Base-by-base conservation (phyloP, 2,888 invertebrate genomes). In the Strigamia transsilvanica region DNA sequence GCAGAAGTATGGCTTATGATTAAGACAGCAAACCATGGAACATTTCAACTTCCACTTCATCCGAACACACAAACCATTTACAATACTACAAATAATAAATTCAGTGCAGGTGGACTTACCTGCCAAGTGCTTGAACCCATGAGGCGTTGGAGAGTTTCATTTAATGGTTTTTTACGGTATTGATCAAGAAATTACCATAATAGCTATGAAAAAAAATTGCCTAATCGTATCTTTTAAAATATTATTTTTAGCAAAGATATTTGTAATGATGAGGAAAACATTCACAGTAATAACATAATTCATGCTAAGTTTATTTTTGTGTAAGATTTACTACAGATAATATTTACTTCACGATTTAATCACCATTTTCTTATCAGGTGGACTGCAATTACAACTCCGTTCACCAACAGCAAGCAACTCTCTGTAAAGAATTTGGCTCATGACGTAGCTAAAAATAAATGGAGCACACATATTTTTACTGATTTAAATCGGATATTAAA, bases 131-230 rank as follows among this genome's bases (percentile, higher is more conserved):
- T 93, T 73, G 91, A 93, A 85, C 90, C 92, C 0, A 90, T 91
- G 86, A 87, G 87, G 83, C 89, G 90, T 82, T 90, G 93, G 89
- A 90, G 93, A 85, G 89, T 94, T 21, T 87, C 91, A 41, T 94
- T 90, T 87, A 93, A 93, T 87, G 94, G 94, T 0, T 87, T 92
- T n/a, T 87, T 94, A 78, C 90, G 89, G 85, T 90, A 89, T 18
- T 23, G 38, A 10, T 38, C 38, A 18, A 2, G 51, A 18, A 2
- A 18, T 27, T 27, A 27, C 27, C 27, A n/a, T 5, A 56, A 56
- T 56, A 5, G 4, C 18, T 56, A 56, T 21, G 3, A 3, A 56
- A n/a, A 56, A 56, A 3, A 56, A 56, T 56, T 56, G 15, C 4
- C 56, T 56, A 61, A 61, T 61, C 61, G 9, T 23, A 56, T 1